Percentiles rank a stretch among this genome's conserved stretches.
Conservation (phyloP, 2,888 invertebrate genomes). For the Eubasilissa splendida region DNA sequence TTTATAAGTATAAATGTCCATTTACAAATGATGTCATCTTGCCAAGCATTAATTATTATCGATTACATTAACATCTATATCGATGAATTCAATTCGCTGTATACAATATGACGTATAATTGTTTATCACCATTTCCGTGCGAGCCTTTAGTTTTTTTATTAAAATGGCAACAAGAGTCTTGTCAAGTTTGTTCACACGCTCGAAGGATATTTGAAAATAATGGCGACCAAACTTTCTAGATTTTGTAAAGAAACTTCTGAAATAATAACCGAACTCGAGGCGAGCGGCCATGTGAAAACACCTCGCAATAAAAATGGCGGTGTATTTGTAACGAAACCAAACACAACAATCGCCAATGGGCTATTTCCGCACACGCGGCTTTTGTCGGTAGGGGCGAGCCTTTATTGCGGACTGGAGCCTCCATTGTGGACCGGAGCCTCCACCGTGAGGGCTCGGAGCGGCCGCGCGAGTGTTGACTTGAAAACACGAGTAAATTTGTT, state of each 20-base stretch:
- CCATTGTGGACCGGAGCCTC: constrained; percentile 1
- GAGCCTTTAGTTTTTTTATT: too few relatives aligned
- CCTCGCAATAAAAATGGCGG: constrained; percentile 39
- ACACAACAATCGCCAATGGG: constrained; percentile 54
- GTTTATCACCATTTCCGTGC: too few relatives aligned
- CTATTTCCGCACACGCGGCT: constrained; percentile 57
- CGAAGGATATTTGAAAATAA: constrained; percentile 17
- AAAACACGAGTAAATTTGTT: constrained; percentile 57
- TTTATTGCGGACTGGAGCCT: background rate
- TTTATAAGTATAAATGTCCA: too few relatives aligned
- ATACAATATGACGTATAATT: too few relatives aligned
- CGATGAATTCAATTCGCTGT: too few relatives aligned
- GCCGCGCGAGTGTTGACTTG: constrained; percentile 51
- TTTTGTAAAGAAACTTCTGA: constrained; percentile 25
- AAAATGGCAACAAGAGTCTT: background rate
- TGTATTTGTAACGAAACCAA: constrained; percentile 28
- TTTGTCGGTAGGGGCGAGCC: constrained; percentile 45
- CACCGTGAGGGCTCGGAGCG: constrained; percentile 3
- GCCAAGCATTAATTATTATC: too few relatives aligned
- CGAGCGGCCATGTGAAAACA: constrained; percentile 44
- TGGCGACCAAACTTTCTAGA: constrained; percentile 16
- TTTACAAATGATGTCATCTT: too few relatives aligned
- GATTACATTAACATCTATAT: too few relatives aligned
- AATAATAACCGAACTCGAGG: constrained; percentile 17
- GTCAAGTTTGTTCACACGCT: constrained; percentile 17